Base-by-base conservation (phyloP, 2,113 vertebrate species). In the Mirounga angustirostris region DNA sequence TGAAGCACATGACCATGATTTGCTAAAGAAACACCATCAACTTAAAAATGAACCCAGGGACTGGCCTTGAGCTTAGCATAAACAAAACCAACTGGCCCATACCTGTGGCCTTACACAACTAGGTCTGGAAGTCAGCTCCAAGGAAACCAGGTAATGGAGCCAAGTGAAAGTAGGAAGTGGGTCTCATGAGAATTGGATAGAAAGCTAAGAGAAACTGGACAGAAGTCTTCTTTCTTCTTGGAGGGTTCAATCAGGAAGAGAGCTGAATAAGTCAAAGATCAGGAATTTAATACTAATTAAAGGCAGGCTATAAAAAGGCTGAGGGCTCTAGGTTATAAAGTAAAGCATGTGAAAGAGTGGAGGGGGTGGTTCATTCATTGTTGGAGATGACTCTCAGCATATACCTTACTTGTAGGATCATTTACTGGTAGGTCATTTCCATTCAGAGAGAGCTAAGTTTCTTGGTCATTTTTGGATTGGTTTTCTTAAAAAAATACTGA, bases 271-370 rank as follows among this genome's bases (percentile, higher is more conserved):
- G 7, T 92, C 40, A 79, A 82, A 76, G 71, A 4, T 76, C 19
- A 94, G 46, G 21, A 43, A 82, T 79, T 94, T 86, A 91, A 94
- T 13, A 88, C 4, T 13, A 90, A 83, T 91, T 79, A 95, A 92
- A 94, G 28, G 8, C 33, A 82, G 43, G 43, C 9, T 76, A 89
- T 9, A 94, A 83, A 84, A 13, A 97, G 40, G 18, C 11, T 63
- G 0, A 26, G 28, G 11, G 40, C 2, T 96, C 65, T 89, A 91
- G 58, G 4, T 76, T 30, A 81, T 50, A 22, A 90, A 33, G 40
- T 50, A 92, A 95, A 59, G 63, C 9, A 93, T 30, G 4, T 61
- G 7, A 86, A 91, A 92, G 11, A 33, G 13, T 81, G 2, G 30
- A 43, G 40, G 7, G 58, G 5, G 28, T 94, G 61, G 46, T 92